phyloP scores from a whole-genome alignment of 2,888 invertebrate species.

The Lomographa bimaculata region DNA sequence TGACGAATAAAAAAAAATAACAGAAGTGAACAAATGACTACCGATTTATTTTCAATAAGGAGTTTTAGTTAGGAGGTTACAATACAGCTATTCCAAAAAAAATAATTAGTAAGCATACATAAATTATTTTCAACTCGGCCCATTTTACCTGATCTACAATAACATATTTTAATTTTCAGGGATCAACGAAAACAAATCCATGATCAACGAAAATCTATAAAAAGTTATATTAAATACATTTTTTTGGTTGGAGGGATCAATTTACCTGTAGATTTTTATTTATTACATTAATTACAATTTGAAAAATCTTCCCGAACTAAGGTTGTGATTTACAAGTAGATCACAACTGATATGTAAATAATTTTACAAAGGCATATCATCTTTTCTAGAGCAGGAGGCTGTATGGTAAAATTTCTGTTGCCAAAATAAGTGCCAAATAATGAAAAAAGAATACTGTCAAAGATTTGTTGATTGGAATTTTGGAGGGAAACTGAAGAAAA shows the following conservation, averaged over 20 bases:
- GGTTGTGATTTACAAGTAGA: constrained; percentile 52
- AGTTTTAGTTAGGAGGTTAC: no score
- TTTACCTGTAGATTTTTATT: constrained; percentile 66
- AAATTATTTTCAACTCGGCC: no score
- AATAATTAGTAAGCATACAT: no score
- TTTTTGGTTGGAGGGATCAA: constrained; percentile 61
- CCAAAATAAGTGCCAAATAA: constrained; percentile 43
- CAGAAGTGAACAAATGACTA: no score
- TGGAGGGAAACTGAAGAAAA: constrained; percentile 15
- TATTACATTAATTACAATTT: constrained; percentile 8
- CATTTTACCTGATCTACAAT: no score
- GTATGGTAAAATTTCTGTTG: constrained; percentile 34
- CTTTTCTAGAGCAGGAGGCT: constrained; percentile 46
- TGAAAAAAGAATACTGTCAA: constrained; percentile 42
- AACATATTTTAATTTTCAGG: no score
- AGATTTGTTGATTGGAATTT: constrained; percentile 13
- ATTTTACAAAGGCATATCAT: constrained; percentile 50
- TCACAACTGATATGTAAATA: constrained; percentile 36
- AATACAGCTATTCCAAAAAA: no score
- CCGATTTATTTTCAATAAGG: not conserved
- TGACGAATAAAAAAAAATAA: not conserved
- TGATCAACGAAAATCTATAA: constrained; percentile 22
- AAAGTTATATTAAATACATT: constrained; percentile 6
- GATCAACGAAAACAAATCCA: constrained; percentile 15
- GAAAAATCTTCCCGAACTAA: constrained; percentile 28